Evolutionary conservation across 2,888 invertebrate species (phyloP), one percentile per base, ranked within the genome.

Genomic region (Sphaerophoria rueppellii): DNA sequence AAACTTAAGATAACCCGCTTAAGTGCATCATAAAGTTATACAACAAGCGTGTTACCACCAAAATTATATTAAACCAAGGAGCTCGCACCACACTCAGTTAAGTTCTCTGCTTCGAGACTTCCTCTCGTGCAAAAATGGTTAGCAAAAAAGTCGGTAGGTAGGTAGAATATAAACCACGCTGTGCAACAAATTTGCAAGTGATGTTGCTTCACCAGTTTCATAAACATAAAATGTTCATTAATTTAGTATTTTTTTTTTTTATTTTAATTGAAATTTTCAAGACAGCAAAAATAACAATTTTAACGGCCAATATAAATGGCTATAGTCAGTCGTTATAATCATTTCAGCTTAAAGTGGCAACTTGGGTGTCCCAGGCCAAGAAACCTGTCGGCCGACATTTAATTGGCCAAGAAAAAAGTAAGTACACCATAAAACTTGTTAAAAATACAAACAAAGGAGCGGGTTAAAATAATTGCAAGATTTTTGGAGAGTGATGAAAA

Each of bases 391-490:
- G 50, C 40, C 52, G n/a, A 52, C 12, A 50, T 37, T 40, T 35
- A 50, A 37, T 32, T 14, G 24, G 12, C 58, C 37, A 43, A 43
- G 12, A 43, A 43, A 7, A 79, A 54, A 79, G 79, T 82, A 78
- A 82, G 78, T 82, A 79, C 82, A 67, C 63, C 70, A 70, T 79
- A 78, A 82, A 71, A 74, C 63, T 82, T 78, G 74, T 74, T 74
- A 65, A 79, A 82, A 74, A 54, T 40, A 69, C 61, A 78, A 79
- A 82, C 34, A 79, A 70, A 74, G 70, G 46, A 48, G 40, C 24
- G 24, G 14, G 4, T 50, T 6, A 46, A 2, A 9, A 40, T 6
- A 11, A 61, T 50, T 46, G 43, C 9, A 34, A 46, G 46, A 52
- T 24, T 52, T 67, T 57, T 34, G 35, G 9, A 43, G 11, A 34